Percentiles rank a stretch among this genome's conserved stretches.
Conservation (phyloP, 23 tunicate genomes). For the Halocynthia aurantium region DNA sequence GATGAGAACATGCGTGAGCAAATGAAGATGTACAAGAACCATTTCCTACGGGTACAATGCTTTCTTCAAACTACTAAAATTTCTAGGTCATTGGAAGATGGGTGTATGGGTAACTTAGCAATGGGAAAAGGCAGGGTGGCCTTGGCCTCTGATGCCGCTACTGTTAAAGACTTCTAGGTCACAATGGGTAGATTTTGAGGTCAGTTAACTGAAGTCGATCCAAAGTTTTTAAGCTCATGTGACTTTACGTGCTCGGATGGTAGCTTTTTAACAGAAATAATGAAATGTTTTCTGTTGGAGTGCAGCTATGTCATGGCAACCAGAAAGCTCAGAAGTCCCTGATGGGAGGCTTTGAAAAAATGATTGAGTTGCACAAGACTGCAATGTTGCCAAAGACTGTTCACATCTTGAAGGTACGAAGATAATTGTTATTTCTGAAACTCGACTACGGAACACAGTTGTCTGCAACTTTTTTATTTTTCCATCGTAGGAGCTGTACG, state of each 20-base stretch:
- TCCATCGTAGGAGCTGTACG: slow-evolving; percentile 74
- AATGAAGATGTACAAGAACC: slow-evolving; percentile 45
- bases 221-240: neutral
- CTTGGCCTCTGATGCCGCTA: no score
- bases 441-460: neutral
- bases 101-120: no score
- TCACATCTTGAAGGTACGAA: slow-evolving; percentile 69
- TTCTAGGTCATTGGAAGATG: no score
- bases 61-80: neutral
- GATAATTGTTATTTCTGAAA: neutral
- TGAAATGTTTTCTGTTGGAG: neutral
- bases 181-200: neutral
- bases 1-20: slow-evolving; percentile 92
- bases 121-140: no score
- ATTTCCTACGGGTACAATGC: slow-evolving; percentile 59
- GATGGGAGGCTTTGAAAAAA: slow-evolving; percentile 86
- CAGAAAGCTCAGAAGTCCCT: slow-evolving; percentile 83
- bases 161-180: no score
- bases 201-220: neutral
- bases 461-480: neutral
- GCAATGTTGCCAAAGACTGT: slow-evolving; percentile 67
- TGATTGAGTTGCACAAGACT: slow-evolving; percentile 65
- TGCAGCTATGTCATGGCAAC: slow-evolving; percentile 77
- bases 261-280: no score
- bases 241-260: neutral